Conservation (phyloP, 2,113 vertebrate genomes). For the Micromys minutus region DNA sequence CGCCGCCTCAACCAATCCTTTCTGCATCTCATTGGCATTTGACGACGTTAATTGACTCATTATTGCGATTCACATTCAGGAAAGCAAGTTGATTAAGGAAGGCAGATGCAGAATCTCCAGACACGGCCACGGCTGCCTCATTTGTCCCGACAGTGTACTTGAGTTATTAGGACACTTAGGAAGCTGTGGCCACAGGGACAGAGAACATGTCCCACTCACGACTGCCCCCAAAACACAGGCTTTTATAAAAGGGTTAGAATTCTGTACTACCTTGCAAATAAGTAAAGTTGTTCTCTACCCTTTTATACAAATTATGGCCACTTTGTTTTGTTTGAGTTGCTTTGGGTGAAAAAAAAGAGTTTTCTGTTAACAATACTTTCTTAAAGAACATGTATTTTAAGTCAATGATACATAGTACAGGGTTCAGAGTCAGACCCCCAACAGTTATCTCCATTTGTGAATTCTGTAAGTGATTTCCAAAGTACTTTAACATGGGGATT, state of each 20-base stretch:
- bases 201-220: slow-evolving; percentile 51
- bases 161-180: slow-evolving; percentile 90
- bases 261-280: neutral
- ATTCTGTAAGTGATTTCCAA: slow-evolving; percentile 5
- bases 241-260: slow-evolving; percentile 53
- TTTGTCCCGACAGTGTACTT: slow-evolving; percentile 89
- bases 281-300: slow-evolving; percentile 40
- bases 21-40: slow-evolving; percentile 93
- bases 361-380: neutral
- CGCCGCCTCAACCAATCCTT: slow-evolving; percentile 76
- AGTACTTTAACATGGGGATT: neutral
- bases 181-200: slow-evolving; percentile 81
- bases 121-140: slow-evolving; percentile 84
- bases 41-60: slow-evolving; percentile 97
- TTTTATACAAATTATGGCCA: neutral
- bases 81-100: slow-evolving; percentile 91
- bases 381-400: neutral
- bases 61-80: slow-evolving; percentile 92
- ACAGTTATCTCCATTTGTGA: neutral
- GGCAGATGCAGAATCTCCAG: slow-evolving; percentile 93
- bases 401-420: slow-evolving; percentile 3
- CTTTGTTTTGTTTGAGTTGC: slow-evolving; percentile 45
- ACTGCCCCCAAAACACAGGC: slow-evolving; percentile 48
- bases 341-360: neutral
- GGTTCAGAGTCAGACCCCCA: neutral